A percentile compares a stretch with the other conserved stretches of the same genome.
Conservation (phyloP, 64 coral and sea anemone genomes). For the Anthopleura sola region DNA sequence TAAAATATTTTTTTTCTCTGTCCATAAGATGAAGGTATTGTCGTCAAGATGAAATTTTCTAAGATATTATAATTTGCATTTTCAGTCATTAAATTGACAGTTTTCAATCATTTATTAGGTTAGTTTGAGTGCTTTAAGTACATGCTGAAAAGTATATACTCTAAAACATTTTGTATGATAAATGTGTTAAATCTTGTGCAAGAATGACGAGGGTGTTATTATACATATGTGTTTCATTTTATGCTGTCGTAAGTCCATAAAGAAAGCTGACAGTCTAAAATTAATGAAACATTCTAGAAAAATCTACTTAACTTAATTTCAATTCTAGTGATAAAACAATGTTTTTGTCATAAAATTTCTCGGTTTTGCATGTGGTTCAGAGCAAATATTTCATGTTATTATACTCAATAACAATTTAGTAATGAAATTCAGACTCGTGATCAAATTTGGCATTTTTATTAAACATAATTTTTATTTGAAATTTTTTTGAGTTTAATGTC, state of each 20-base stretch:
- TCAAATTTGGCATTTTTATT: too few relatives aligned
- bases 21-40: background rate
- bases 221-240: background rate
- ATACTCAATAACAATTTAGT: too few relatives aligned
- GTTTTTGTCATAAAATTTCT: background rate
- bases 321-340: background rate
- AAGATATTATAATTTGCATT: background rate
- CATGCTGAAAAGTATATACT: background rate
- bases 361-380: too few relatives aligned
- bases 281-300: background rate
- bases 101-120: conserved; percentile 19
- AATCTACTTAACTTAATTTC: background rate
- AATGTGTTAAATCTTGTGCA: background rate
- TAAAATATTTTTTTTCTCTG: too few relatives aligned
- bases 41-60: background rate
- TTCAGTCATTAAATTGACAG: background rate
- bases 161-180: background rate
- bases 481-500: too few relatives aligned
- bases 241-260: background rate
- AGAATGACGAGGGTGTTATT: background rate
- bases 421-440: too few relatives aligned
- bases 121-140: background rate
- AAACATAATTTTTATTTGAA: too few relatives aligned
- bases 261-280: background rate
- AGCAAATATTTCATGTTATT: too few relatives aligned